These are phyloP conservation scores for Eilema caniola DNA, from an alignment of 2,888 invertebrate species.

Conservation along the genomic window DNA sequence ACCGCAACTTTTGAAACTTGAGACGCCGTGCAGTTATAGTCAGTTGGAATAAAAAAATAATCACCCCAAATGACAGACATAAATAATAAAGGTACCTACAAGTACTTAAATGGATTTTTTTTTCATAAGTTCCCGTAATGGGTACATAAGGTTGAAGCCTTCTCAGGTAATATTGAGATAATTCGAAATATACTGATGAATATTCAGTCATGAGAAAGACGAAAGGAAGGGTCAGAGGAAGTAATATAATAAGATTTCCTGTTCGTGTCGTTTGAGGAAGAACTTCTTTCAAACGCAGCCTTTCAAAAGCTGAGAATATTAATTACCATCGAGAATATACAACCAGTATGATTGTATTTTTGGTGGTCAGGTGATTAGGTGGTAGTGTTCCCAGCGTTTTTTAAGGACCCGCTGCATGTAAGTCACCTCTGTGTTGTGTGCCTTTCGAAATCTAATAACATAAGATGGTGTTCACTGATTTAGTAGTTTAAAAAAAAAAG, in stretches of 20 bases:
- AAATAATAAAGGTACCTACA: no score
- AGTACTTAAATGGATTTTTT: no score
- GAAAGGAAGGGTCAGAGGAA: not conserved
- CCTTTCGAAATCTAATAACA: not conserved
- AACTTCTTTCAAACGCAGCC: not conserved
- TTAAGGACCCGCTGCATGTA: not conserved
- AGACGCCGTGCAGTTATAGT: no score
- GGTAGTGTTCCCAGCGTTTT: not conserved
- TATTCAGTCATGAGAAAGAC: not conserved
- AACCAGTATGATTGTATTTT: not conserved
- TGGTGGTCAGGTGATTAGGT: no score
- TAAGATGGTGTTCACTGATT: not conserved
- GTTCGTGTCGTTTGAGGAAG: not conserved
- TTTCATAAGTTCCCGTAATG: no score
- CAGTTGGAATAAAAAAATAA: no score
- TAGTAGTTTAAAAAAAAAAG: not conserved
- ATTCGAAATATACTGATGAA: not conserved
- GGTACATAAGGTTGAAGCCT: not conserved
- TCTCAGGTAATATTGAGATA: not conserved
- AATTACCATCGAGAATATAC: no score
- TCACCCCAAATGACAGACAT: no score
- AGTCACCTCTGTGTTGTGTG: not conserved
- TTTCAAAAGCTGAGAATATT: not conserved
- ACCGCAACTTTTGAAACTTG: no score
- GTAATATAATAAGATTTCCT: conserved; percentile 1